Percentiles rank a stretch among this genome's conserved stretches.
Evolutionary conservation across 2,888 invertebrate genomes (phyloP).

Genomic region (Xylota sylvarum): DNA sequence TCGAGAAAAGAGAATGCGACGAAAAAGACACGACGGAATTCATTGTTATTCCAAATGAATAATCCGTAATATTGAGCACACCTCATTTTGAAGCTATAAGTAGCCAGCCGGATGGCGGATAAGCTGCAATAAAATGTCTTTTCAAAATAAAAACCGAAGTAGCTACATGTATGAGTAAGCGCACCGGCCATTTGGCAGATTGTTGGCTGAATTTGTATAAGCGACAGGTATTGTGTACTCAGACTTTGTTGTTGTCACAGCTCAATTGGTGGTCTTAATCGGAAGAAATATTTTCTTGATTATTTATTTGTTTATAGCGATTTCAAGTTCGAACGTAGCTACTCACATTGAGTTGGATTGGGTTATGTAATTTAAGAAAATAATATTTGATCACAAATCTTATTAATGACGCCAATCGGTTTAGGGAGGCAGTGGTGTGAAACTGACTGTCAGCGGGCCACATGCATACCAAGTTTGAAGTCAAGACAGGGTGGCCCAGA

Average conservation of each 20-base stretch:
- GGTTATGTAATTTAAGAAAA: conserved; percentile 15
- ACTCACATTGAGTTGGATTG: conserved; percentile 3
- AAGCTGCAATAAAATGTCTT: conserved; percentile 33
- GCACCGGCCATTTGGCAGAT: background rate
- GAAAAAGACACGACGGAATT: background rate
- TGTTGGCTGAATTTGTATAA: background rate
- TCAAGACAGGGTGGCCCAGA: no score
- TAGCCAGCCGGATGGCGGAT: conserved; percentile 42
- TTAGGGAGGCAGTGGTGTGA: no score
- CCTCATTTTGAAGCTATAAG: conserved; percentile 46
- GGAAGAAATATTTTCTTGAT: conserved; percentile 1
- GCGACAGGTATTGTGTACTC: background rate
- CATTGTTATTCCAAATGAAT: conserved; percentile 60
- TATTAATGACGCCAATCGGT: background rate
- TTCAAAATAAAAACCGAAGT: background rate
- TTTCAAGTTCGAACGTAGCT: conserved; percentile 3
- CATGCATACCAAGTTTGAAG: no score
- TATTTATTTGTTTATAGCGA: background rate
- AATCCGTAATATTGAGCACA: conserved; percentile 67
- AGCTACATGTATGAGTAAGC: no score
- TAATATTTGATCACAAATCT: background rate
- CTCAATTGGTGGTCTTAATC: background rate
- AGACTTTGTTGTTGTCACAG: background rate
- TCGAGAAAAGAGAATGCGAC: conserved; percentile 30
- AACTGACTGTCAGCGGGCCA: no score